A percentile compares a stretch with the other conserved stretches of the same genome.
Conservation (phyloP, 2,797 vertebrate species). For the Cirrhinus mrigala region DNA sequence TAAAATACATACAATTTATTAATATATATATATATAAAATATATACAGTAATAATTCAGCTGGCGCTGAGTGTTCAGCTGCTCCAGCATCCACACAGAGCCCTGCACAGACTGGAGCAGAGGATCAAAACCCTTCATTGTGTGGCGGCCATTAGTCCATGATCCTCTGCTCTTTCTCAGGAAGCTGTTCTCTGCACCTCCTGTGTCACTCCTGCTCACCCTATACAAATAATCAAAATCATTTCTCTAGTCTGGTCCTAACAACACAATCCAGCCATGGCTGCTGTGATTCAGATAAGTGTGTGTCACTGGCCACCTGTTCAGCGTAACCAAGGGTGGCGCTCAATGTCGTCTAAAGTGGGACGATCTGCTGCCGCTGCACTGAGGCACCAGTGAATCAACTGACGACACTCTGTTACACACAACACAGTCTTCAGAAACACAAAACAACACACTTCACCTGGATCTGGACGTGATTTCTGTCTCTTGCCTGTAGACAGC, state of each 20-base stretch:
- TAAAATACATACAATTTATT: too few relatives aligned
- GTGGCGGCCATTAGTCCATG: neutral
- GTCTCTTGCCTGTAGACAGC: too few relatives aligned
- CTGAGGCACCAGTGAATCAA: slow-evolving; percentile 75
- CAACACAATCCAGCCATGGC: neutral
- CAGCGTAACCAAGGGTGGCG: slow-evolving; percentile 66
- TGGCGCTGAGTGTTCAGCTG: too few relatives aligned
- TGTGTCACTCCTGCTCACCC: too few relatives aligned
- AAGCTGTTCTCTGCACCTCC: neutral
- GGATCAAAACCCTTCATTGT: neutral
- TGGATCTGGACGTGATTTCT: too few relatives aligned
- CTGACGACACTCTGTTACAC: slow-evolving; percentile 43
- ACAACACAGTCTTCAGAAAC: neutral
- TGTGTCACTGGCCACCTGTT: slow-evolving; percentile 1
- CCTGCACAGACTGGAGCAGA: neutral
- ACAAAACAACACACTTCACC: neutral
- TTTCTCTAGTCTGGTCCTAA: too few relatives aligned
- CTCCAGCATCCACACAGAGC: too few relatives aligned
- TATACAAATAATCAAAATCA: too few relatives aligned
- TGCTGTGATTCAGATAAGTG: slow-evolving; percentile 4
- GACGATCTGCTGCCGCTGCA: slow-evolving; percentile 66
- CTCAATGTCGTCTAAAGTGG: slow-evolving; percentile 71
- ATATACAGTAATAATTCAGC: too few relatives aligned
- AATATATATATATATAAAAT: too few relatives aligned
- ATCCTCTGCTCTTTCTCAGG: neutral